phyloP scores from a whole-genome alignment of 2,797 vertebrate genomes.

The Anguilla megastoma region DNA sequence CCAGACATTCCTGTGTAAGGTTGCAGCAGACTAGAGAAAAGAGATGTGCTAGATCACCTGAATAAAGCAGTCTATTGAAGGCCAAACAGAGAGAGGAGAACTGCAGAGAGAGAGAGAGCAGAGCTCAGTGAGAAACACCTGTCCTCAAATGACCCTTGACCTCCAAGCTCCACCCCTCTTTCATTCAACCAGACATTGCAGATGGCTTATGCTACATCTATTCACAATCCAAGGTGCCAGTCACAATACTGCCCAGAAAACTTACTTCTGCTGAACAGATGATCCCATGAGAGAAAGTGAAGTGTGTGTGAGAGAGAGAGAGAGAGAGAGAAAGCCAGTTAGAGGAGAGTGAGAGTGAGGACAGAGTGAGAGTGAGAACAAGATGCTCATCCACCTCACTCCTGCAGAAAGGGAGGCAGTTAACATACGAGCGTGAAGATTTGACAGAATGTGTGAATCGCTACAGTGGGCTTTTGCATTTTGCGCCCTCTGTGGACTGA shows the following conservation, averaged over 20 bases:
- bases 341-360: slow-evolving; percentile 34
- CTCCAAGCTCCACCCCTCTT: background rate
- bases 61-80: slow-evolving; percentile 63
- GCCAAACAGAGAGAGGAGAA: slow-evolving; percentile 42
- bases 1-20: slow-evolving; percentile 74
- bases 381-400: slow-evolving; percentile 54
- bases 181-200: background rate
- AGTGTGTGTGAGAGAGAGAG: background rate
- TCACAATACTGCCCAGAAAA: background rate
- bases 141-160: slow-evolving; percentile 30
- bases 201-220: background rate
- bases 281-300: slow-evolving; percentile 38
- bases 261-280: background rate
- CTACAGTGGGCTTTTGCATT: background rate
- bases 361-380: background rate
- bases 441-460: background rate
- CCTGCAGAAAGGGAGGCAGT: slow-evolving; percentile 13
- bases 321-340: background rate
- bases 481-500: slow-evolving; percentile 22
- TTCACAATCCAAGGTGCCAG: background rate
- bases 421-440: background rate
- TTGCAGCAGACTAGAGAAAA: slow-evolving; percentile 61
- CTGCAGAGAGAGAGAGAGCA: slow-evolving; percentile 24
- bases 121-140: slow-evolving; percentile 2
- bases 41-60: slow-evolving; percentile 66